A percentile compares a stretch with the other conserved stretches of the same genome.
Conservation (phyloP, 2,797 vertebrate species). For the Pangasius sanitwongsei region DNA sequence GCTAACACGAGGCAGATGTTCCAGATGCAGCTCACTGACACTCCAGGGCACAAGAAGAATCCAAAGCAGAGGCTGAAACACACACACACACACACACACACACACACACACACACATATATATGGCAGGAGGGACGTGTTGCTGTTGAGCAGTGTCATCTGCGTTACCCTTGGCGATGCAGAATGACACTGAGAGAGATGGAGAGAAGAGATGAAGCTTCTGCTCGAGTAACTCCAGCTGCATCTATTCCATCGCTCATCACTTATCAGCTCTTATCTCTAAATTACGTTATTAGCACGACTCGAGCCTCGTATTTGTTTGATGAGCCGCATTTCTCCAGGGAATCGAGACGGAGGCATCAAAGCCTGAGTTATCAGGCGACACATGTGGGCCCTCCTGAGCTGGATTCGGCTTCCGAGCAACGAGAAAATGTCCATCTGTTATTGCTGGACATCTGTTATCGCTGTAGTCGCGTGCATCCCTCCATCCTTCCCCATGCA, state of each 20-base stretch:
- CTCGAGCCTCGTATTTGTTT: constrained; percentile 21
- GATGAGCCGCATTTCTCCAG: constrained; percentile 37
- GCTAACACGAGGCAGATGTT: constrained; percentile 26
- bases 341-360: constrained; percentile 13
- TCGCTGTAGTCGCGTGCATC: background rate
- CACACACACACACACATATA: background rate
- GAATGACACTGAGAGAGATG: constrained; percentile 16
- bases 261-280: constrained; percentile 42
- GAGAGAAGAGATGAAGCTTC: constrained; percentile 22
- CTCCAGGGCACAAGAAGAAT: constrained; percentile 14
- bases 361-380: constrained; percentile 34
- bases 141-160: constrained; percentile 13
- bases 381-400: background rate
- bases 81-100: background rate
- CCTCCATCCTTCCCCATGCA: background rate
- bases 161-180: constrained; percentile 5
- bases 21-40: constrained; percentile 29
- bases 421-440: background rate
- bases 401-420: background rate
- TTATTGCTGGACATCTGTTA: background rate
- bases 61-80: constrained; percentile 4
- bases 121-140: background rate
- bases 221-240: constrained; percentile 42
- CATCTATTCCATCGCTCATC: constrained; percentile 27
- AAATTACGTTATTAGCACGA: constrained; percentile 43